phyloP scores from a whole-genome alignment of 2,113 vertebrate species.

The Sebastes fasciatus region DNA sequence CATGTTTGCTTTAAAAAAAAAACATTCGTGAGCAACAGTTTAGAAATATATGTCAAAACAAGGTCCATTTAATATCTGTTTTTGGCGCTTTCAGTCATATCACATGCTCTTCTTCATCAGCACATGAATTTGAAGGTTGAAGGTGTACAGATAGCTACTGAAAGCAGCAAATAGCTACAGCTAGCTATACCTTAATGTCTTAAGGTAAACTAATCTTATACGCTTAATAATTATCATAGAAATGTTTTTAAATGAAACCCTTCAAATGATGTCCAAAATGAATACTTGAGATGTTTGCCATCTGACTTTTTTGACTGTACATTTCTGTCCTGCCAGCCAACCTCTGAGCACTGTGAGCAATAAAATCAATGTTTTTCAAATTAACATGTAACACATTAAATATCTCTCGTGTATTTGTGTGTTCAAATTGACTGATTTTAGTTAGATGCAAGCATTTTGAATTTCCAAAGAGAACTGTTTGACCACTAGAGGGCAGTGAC shows the following conservation, averaged over 20 bases:
- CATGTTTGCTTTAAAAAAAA: neutral
- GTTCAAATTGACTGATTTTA: neutral
- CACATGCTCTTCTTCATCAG: neutral
- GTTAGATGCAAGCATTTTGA: neutral
- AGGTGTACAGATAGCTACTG: neutral
- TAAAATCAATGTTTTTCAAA: constrained; percentile 59
- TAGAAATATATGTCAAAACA: neutral
- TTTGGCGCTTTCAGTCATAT: neutral
- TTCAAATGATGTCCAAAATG: neutral
- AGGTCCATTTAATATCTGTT: neutral
- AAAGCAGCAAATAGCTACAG: neutral
- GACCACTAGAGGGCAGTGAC: constrained; percentile 67
- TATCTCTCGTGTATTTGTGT: neutral
- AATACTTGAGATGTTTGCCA: constrained; percentile 4
- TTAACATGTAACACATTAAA: neutral
- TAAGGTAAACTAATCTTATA: neutral
- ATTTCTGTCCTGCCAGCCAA: constrained; percentile 56
- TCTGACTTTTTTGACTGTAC: constrained; percentile 53
- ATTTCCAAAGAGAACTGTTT: neutral
- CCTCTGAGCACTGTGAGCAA: constrained; percentile 73
- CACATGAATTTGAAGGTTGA: neutral
- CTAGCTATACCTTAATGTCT: neutral
- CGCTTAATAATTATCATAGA: neutral
- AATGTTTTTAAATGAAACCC: neutral
- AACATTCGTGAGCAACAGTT: neutral